Evolutionary conservation across 2,113 vertebrate species (phyloP), one percentile per base, ranked within the genome.

Genomic region (Alces alces): DNA sequence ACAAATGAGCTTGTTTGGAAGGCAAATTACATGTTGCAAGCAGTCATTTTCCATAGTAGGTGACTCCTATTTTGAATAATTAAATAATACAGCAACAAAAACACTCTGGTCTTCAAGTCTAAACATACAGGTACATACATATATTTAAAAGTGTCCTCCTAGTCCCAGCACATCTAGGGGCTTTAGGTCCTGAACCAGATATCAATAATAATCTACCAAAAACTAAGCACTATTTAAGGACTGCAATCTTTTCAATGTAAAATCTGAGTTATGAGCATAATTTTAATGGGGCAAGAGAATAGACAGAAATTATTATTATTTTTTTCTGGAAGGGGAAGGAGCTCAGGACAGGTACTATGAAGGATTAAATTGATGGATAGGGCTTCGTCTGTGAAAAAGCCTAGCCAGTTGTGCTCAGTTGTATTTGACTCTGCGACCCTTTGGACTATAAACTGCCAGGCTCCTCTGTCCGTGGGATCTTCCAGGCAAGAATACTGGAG

Each of bases 1-100:
- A 88, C 88, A 96, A 97, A 96, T 97, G 97, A 97, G 96, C 88
- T 95, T 97, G 95, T 97, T 94, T 98, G 96, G 96, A 96, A 97
- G 83, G 97, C 94, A 98, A 98, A 98, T 98, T 98, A 92, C 73
- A 96, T 76, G 86, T 93, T 96, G 86, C 47, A 94, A 86, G 64
- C 89, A 95, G 78, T 64, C 78, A 93, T 96, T 98, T 87, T 86
- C 93, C 14, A 6, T 66, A 83, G 61, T 36, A 83, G 78, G 89
- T 54, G 70, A 97, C 93, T 96, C 97, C 79, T 96, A 52, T 92
- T 90, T 89, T 12, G 16, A 97, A 97, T 96, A 97, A 96, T 98
- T 98, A 98, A 97, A 97, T 85, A 97, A 97, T 21, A 45, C n/a
- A 92, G 86, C 73, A 93, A 91, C 10, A 83, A 50, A 96, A 97